Conservation (phyloP, 2,113 vertebrate genomes). For the Fukomys damarensis region DNA sequence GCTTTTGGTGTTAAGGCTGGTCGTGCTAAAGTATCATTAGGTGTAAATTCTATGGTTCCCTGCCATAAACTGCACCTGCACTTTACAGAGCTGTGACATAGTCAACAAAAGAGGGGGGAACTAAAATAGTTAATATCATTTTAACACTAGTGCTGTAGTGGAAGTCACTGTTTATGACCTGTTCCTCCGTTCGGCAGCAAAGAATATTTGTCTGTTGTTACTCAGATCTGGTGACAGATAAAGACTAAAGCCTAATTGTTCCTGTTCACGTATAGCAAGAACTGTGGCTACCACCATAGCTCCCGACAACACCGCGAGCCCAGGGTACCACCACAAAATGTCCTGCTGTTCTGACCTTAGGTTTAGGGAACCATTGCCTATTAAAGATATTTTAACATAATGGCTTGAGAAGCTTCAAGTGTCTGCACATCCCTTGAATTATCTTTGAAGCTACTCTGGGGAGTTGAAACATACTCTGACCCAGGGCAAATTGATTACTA, state of each 20-base stretch:
- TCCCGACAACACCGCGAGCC: background rate
- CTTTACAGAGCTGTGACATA: background rate
- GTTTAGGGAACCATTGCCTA: background rate
- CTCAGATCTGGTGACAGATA: background rate
- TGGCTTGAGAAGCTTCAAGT: background rate
- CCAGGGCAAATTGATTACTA: background rate
- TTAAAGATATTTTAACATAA: background rate
- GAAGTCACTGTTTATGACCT: background rate
- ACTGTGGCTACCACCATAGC: background rate
- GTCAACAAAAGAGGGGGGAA: background rate
- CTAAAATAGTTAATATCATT: background rate
- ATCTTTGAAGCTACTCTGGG: background rate
- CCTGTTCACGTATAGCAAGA: background rate
- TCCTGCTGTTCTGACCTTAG: background rate
- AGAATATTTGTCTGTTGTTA: background rate
- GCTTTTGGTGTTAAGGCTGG: background rate
- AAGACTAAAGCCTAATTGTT: background rate
- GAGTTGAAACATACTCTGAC: background rate
- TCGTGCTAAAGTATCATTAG: background rate
- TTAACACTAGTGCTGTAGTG: background rate
- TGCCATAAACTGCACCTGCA: background rate
- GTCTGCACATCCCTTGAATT: background rate
- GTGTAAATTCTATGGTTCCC: conserved; percentile 38
- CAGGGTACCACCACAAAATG: background rate
- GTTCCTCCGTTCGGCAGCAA: background rate